Evolutionary conservation across 2,797 vertebrate species (phyloP).

Genomic region (Cuculus canorus): DNA sequence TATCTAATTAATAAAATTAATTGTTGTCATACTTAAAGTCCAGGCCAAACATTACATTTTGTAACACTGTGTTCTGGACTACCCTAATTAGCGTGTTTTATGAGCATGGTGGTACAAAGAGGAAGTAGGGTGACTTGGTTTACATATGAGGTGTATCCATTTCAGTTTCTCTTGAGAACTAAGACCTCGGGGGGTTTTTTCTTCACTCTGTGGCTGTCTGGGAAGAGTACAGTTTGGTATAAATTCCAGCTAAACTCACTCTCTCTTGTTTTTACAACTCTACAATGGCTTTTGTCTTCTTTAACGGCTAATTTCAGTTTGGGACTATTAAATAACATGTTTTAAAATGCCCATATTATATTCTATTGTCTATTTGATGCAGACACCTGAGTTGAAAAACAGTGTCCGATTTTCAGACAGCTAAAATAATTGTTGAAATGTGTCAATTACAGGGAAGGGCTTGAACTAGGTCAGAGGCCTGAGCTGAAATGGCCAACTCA

Average conservation of each 20-base stretch:
- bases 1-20: not conserved
- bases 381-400: not conserved
- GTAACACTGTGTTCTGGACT: not conserved
- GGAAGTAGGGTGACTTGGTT: not conserved
- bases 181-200: not conserved
- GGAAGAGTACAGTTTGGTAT: too few species aligned
- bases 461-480: not conserved
- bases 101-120: not conserved
- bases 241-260: not conserved
- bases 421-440: not conserved
- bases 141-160: not conserved
- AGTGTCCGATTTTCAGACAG: not conserved
- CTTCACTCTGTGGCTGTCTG: too few species aligned
- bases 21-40: not conserved
- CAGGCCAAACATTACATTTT: not conserved
- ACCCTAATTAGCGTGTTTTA: not conserved
- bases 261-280: not conserved
- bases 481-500: fast-evolving
- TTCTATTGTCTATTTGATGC: not conserved
- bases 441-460: not conserved
- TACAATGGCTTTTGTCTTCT: not conserved
- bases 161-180: not conserved
- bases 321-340: not conserved
- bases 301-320: not conserved
- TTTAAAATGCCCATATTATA: not conserved